phyloP scores from a whole-genome alignment of 2,113 vertebrate species.

The Galemys pyrenaicus region DNA sequence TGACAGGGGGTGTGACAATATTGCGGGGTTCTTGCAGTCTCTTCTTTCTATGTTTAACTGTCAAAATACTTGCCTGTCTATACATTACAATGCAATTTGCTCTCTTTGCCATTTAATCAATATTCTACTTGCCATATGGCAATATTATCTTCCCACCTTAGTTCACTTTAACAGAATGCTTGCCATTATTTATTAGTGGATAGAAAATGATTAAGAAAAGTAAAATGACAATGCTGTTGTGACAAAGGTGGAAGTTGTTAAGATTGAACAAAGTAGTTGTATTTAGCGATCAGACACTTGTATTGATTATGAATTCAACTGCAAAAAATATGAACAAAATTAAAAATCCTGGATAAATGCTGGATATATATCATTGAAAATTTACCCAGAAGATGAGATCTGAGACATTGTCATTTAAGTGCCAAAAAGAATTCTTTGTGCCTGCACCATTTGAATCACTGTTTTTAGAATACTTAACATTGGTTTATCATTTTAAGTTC shows the following conservation, averaged over 20 bases:
- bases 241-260: neutral
- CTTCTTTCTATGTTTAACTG: neutral
- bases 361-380: neutral
- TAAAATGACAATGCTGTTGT: neutral
- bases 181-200: neutral
- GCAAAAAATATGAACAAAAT: conserved; percentile 10
- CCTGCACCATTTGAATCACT: neutral
- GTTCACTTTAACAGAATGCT: neutral
- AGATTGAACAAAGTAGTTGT: neutral
- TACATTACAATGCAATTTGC: neutral
- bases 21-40: neutral
- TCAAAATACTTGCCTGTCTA: neutral
- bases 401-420: neutral
- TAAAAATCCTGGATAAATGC: neutral
- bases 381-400: neutral
- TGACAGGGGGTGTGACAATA: neutral
- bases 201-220: neutral
- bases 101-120: neutral
- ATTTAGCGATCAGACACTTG: neutral
- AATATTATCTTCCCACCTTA: neutral
- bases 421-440: neutral
- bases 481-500: neutral
- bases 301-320: conserved; percentile 28
- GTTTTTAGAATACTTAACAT: neutral
- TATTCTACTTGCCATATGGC: neutral